These are phyloP conservation scores for Drosophila nigrodunni DNA, from an alignment of 1,140 invertebrate genomes.

Conservation along the genomic window DNA sequence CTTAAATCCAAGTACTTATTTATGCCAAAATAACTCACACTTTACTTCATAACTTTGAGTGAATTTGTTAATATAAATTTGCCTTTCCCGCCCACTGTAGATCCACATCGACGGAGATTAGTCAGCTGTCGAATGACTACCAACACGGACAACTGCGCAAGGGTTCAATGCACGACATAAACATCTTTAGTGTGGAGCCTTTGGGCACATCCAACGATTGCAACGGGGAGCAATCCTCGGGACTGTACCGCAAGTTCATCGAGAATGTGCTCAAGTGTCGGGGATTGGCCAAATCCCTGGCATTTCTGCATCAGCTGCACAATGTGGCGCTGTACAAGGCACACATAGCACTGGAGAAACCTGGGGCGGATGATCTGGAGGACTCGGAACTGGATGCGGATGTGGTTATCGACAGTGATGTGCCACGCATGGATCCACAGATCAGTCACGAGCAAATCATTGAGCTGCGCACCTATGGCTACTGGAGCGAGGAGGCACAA, in stretches of 20 bases:
- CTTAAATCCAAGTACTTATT: too few species aligned
- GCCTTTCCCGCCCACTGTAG: constrained; percentile 20
- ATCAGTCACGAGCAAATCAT: constrained; percentile 78
- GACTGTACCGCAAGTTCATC: constrained; percentile 89
- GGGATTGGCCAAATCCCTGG: constrained; percentile 91
- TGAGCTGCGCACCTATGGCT: constrained; percentile 87
- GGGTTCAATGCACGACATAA: constrained; percentile 79
- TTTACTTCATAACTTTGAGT: too few species aligned
- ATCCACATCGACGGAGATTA: constrained; percentile 79
- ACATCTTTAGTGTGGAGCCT: constrained; percentile 80
- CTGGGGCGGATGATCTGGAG: constrained; percentile 70
- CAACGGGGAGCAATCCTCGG: constrained; percentile 70
- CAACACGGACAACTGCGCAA: constrained; percentile 57
- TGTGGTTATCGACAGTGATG: constrained; percentile 83
- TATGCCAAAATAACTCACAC: too few species aligned
- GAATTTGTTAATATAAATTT: too few species aligned
- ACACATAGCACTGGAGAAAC: constrained; percentile 88
- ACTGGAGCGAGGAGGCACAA: constrained; percentile 91
- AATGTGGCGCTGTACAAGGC: constrained; percentile 89
- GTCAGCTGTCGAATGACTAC: constrained; percentile 69
- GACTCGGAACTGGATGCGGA: constrained; percentile 75
- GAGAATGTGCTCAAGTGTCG: constrained; percentile 94
- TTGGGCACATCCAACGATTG: constrained; percentile 67
- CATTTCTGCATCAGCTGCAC: constrained; percentile 90
- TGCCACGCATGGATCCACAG: constrained; percentile 77